Evolutionary conservation across 2,888 invertebrate species (phyloP).

Genomic region (Diogma glabrata): DNA sequence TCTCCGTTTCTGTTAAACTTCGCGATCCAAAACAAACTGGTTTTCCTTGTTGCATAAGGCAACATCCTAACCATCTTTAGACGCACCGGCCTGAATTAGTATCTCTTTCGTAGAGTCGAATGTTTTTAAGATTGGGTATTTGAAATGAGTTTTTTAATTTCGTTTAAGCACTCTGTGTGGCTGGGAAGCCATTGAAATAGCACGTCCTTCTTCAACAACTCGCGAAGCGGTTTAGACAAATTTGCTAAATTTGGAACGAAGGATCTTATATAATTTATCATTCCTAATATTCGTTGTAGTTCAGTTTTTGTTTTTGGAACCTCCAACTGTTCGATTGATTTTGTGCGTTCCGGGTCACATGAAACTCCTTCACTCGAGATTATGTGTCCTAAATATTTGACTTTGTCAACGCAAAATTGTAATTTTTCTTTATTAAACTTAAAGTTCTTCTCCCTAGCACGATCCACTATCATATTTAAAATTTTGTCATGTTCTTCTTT

Average conservation of each 20-base stretch:
- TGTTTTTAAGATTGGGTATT: conserved; percentile 12
- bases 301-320: conserved; percentile 17
- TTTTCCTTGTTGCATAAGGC: conserved; percentile 15
- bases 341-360: conserved; percentile 12
- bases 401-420: conserved; percentile 20
- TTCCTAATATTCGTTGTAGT: conserved; percentile 18
- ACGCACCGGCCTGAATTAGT: conserved; percentile 17
- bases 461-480: background rate
- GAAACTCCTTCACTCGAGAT: conserved; percentile 14
- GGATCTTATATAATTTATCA: conserved; percentile 17
- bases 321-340: conserved; percentile 14
- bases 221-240: conserved; percentile 13
- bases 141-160: conserved; percentile 14
- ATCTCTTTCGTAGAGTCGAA: conserved; percentile 15
- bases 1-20: conserved; percentile 14
- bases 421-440: conserved; percentile 19
- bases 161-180: conserved; percentile 9
- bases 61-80: conserved; percentile 17
- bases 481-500: conserved; percentile 5
- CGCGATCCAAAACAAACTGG: conserved; percentile 17
- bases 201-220: conserved; percentile 14
- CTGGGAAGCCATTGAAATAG: conserved; percentile 11
- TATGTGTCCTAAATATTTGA: conserved; percentile 23
- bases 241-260: conserved; percentile 16
- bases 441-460: background rate